Evolutionary conservation across 2,888 invertebrate species (phyloP), one percentile per base, ranked within the genome.

Genomic region (Dinocampus coccinellae): DNA sequence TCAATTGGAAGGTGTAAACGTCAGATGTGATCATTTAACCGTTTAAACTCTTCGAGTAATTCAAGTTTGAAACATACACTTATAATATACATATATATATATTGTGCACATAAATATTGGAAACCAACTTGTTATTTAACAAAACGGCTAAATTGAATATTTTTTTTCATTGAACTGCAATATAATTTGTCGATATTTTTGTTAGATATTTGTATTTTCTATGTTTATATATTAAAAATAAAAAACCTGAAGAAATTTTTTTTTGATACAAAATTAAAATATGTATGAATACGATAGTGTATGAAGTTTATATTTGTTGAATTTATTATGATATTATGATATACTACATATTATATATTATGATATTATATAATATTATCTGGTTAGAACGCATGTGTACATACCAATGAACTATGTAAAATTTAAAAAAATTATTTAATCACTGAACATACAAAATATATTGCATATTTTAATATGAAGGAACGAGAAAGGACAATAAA

Each of bases 1-100:
- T 82, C 84, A 85, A 85, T 85, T 85, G 84, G 76, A 82, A 85
- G 83, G 85, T 85, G 85, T 83, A 83, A 85, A 81, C 84, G 82
- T 85, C 82, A 85, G 82, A 79, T 79, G 77, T 74, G 81, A 84
- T 83, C 81, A 84, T 83, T 84, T 72, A 83, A 78, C 81, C 77
- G 84, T 80, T 83, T 84, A 82, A 84, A 81, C 81, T 73, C 75
- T 69, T 73, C 78, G 74, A 75, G 78, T 79, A 75, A 80, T 78
- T 79, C 73, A 82, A 80, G 80, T 82, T 79, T 73, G 33, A 70
- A 66, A 77, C 72, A 62, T 52, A n/a, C n/a, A n/a, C n/a, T n/a
- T n/a, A n/a, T n/a, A n/a, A n/a, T n/a, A 64, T 68, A 36, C 55
- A 24, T 53, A 55, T 26, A 66, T 66, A 57, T 64, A n/a, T n/a